Conservation (phyloP, 2,888 invertebrate species). For the Ferdinandea cuprea region DNA sequence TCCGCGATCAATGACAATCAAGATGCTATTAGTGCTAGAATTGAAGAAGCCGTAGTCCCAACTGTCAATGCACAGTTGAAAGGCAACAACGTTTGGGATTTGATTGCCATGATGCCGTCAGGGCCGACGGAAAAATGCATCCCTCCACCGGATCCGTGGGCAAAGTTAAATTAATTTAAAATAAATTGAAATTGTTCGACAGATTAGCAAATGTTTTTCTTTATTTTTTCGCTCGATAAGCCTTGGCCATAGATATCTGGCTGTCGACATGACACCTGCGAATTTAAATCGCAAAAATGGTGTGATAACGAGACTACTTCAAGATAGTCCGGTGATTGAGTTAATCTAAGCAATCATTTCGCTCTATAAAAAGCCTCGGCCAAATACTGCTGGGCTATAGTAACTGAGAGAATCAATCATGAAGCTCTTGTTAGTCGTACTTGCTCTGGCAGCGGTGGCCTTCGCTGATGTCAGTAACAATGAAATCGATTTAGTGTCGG, state of each 20-base stretch:
- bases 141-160: constrained; percentile 80
- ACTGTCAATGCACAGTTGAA: constrained; percentile 78
- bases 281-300: constrained; percentile 1
- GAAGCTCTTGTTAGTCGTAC: constrained; percentile 77
- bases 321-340: constrained; percentile 13
- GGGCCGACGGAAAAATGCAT: constrained; percentile 75
- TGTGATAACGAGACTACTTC: neutral
- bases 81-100: constrained; percentile 76
- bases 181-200: constrained; percentile 28
- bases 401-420: constrained; percentile 42
- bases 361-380: constrained; percentile 9
- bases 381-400: neutral
- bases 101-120: constrained; percentile 55
- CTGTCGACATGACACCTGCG: constrained; percentile 3
- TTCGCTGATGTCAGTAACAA: constrained; percentile 77
- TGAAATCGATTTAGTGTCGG: constrained; percentile 77
- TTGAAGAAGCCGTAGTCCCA: constrained; percentile 78
- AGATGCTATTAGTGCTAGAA: constrained; percentile 76
- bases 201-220: neutral
- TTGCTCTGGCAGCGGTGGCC: constrained; percentile 77
- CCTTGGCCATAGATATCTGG: neutral
- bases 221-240: constrained; percentile 22
- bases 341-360: constrained; percentile 1
- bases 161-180: constrained; percentile 60
- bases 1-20: constrained; percentile 78